Percentiles rank a stretch among this genome's conserved stretches.
Evolutionary conservation across 2,888 invertebrate genomes (phyloP).

Genomic region (Crioceris asparagi): DNA sequence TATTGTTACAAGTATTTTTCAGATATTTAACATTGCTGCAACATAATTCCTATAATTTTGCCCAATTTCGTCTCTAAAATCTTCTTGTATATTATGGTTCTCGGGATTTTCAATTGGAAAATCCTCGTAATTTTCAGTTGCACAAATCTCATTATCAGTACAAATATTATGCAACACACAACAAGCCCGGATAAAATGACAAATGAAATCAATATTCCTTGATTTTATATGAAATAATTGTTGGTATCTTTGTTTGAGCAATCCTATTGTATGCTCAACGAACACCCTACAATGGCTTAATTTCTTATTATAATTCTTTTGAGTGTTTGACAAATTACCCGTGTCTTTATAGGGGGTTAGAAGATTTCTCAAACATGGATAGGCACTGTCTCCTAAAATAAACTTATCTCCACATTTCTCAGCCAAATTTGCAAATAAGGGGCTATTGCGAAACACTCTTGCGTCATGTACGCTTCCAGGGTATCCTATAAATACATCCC

Average conservation of each 20-base stretch:
- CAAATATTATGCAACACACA: no score
- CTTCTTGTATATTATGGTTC: no score
- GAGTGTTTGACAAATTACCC: slow-evolving; percentile 4
- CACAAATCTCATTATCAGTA: no score
- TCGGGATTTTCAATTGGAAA: no score
- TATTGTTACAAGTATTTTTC: no score
- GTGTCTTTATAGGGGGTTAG: slow-evolving; percentile 10
- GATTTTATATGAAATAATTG: no score
- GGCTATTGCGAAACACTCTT: slow-evolving; percentile 13
- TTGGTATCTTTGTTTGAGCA: slow-evolving; percentile 12
- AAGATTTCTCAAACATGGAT: slow-evolving; percentile 9
- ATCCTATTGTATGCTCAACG: slow-evolving; percentile 12
- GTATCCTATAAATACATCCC: slow-evolving; percentile 7
- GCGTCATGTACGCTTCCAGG: slow-evolving; percentile 16
- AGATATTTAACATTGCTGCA: no score
- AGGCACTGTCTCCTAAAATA: slow-evolving; percentile 11
- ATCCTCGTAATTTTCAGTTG: no score
- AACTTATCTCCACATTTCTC: slow-evolving; percentile 10
- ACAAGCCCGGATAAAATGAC: no score
- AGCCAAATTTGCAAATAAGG: slow-evolving; percentile 3
- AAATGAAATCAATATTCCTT: no score
- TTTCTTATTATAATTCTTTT: slow-evolving; percentile 4
- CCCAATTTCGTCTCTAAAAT: no score
- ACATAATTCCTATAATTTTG: no score
- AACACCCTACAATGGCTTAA: slow-evolving; percentile 4